These are phyloP conservation scores for Athetis lepigone DNA, from an alignment of 2,888 invertebrate genomes.

Conservation along the genomic window DNA sequence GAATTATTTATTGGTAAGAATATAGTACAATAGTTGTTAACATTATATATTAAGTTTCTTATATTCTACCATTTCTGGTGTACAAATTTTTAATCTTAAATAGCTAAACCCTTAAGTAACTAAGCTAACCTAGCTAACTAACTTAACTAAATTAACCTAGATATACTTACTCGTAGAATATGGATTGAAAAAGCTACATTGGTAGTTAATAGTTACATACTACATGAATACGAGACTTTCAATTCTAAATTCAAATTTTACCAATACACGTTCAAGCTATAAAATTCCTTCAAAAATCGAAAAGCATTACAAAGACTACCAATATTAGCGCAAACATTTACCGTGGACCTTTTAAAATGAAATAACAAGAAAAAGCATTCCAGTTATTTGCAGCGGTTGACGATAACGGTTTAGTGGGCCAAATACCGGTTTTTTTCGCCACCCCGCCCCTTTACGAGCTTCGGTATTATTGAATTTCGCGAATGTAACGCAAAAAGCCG, in stretches of 20 bases:
- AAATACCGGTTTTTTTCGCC: conserved; percentile 61
- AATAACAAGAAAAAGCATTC: conserved; percentile 64
- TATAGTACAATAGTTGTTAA: too few species aligned
- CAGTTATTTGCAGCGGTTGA: conserved; percentile 64
- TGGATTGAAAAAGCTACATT: too few species aligned
- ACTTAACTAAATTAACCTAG: too few species aligned
- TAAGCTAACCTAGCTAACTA: too few species aligned
- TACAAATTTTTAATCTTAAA: too few species aligned
- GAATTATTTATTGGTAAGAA: too few species aligned
- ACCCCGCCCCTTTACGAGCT: conserved; percentile 66
- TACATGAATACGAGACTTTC: background rate
- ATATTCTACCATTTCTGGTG: too few species aligned
- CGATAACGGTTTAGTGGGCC: conserved; percentile 64
- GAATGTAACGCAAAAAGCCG: conserved; percentile 64
- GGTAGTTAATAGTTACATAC: too few species aligned
- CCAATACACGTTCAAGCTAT: background rate
- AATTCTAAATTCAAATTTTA: background rate
- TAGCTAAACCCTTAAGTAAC: too few species aligned
- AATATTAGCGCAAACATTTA: conserved; percentile 50
- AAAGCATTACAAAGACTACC: conserved; percentile 15
- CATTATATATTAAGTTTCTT: too few species aligned
- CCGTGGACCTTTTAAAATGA: conserved; percentile 60
- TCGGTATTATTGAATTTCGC: conserved; percentile 73
- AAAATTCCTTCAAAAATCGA: conserved; percentile 7
- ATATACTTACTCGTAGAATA: too few species aligned